A percentile compares a stretch with the other conserved stretches of the same genome.
These are phyloP conservation scores for Thumatha senex DNA, from an alignment of 2,888 invertebrate species.

Conservation along the genomic window DNA sequence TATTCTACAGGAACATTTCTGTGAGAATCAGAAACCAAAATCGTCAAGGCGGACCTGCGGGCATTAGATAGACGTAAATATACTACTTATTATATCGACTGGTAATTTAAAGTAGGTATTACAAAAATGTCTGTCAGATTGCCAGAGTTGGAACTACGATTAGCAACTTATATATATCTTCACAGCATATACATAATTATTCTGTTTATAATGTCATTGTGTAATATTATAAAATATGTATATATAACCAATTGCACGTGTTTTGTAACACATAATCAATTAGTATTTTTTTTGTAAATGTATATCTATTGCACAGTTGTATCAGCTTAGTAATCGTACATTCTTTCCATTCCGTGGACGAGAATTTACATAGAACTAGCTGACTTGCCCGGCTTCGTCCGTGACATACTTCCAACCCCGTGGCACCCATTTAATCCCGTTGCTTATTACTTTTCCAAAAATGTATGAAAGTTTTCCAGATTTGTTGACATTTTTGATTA, in stretches of 20 bases:
- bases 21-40: no score
- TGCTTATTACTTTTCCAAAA: no score
- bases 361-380: not conserved
- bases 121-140: conserved; percentile 34
- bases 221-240: not conserved
- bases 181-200: conserved; percentile 8
- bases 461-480: no score
- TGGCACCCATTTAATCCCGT: no score
- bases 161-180: not conserved
- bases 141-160: conserved; percentile 30
- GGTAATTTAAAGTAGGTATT: conserved; percentile 27
- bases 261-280: conserved; percentile 14
- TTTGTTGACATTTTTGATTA: no score
- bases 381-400: not conserved
- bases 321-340: conserved; percentile 12
- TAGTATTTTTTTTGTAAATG: conserved; percentile 16
- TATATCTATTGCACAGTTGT: conserved; percentile 7
- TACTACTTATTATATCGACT: conserved; percentile 15
- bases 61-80: not conserved
- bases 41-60: no score
- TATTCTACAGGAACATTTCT: no score
- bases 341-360: not conserved
- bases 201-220: conserved; percentile 1
- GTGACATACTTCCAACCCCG: no score
- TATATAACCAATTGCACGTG: conserved; percentile 25